A percentile compares a stretch with the other conserved stretches of the same genome.
phyloP scores from a whole-genome alignment of 2,113 vertebrate species.

The Phoxinus phoxinus region DNA sequence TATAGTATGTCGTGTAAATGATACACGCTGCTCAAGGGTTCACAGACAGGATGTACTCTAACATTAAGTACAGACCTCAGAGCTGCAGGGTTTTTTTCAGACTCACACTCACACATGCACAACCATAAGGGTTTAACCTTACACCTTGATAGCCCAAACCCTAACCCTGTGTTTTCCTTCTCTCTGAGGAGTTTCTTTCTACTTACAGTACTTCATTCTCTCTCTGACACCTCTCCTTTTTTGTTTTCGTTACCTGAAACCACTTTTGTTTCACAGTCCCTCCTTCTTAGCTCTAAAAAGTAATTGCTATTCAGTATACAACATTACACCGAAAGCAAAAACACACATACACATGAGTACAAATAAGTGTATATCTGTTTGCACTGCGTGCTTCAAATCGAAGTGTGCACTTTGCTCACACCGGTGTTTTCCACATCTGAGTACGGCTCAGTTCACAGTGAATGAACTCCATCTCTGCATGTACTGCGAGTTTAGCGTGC shows the following conservation, averaged over 20 bases:
- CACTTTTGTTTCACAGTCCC: slow-evolving; percentile 5
- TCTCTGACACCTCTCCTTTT: not conserved
- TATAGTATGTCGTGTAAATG: not conserved
- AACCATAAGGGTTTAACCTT: not conserved
- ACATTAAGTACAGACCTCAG: slow-evolving; percentile 36
- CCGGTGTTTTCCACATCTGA: too few species aligned
- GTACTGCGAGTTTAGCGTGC: too few species aligned
- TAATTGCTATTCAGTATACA: not conserved
- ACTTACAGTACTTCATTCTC: not conserved
- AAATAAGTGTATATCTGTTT: too few species aligned
- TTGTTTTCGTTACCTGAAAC: not conserved
- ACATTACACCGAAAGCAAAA: not conserved
- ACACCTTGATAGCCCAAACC: not conserved
- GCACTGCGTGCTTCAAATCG: too few species aligned
- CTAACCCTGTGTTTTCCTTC: not conserved
- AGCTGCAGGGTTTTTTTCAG: not conserved
- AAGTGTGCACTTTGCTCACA: too few species aligned
- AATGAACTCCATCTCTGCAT: too few species aligned
- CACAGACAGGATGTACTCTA: slow-evolving; percentile 30
- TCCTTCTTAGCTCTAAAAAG: not conserved
- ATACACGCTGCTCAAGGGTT: slow-evolving; percentile 22
- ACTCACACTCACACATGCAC: slow-evolving; percentile 16
- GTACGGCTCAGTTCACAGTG: too few species aligned
- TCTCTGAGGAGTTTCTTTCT: not conserved
- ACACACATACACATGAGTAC: not conserved